Evolutionary conservation across 2,888 invertebrate genomes (phyloP), one percentile per base, ranked within the genome.

Genomic region (Drosophila longiperda): DNA sequence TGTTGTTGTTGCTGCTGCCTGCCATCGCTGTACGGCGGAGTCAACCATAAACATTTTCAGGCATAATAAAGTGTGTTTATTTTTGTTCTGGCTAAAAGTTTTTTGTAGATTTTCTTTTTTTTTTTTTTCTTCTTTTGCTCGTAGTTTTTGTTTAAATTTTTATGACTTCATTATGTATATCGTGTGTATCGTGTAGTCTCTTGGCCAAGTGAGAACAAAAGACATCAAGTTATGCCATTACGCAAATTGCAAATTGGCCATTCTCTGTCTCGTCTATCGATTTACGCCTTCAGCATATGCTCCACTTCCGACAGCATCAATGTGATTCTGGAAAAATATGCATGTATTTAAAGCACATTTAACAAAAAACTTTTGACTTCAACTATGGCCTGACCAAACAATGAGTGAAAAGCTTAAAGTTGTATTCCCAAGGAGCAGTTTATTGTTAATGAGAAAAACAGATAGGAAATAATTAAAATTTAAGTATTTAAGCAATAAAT

Each of bases 11-110:
- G 53, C 63, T 71, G 62, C 59, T 69, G 58, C 65, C 55, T 79
- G 64, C 57, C 54, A 34, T 49, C 63, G 48, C 50, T 70, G 60
- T 66, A 26, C 52, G 55, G 33, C 66, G 59, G 54, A 69, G 53
- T 68, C 58, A 75, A 75, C 58, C 85, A 87, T 87, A 82, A 87
- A 87, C 85, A 83, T 84, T 84, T 82, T 84, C 70, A 52, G 83
- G 75, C 85, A 84, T 85, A 82, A 87, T 87, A 87, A 83, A 83
- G 74, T 76, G 79, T 85, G 83, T 82, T 87, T 78, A 68, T 82
- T 87, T 83, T 82, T 58, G 71, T 72, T 75, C 62, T 45, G 69
- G 66, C 75, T 78, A 33, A 75, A 87, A 87, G 74, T 85, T 83
- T 78, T 68, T 66, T 57, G 62, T 82, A 63, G 66, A 72, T 67